Percentiles rank a stretch among this genome's conserved stretches.
These are phyloP conservation scores for Ambastaia sidthimunki DNA, from an alignment of 2,797 vertebrate species.

Conservation along the genomic window DNA sequence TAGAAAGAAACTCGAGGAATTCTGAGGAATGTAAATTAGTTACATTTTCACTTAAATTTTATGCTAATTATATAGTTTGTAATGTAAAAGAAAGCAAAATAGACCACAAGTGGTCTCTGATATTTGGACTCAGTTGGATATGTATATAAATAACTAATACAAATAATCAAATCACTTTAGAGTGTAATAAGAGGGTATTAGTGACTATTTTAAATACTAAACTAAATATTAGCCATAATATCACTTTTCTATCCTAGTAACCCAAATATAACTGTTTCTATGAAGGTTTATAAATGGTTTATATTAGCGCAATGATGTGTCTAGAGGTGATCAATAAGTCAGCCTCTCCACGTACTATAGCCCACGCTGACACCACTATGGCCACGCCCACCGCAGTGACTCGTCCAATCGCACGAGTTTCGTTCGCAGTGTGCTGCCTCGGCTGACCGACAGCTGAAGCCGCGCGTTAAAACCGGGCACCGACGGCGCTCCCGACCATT, in stretches of 20 bases:
- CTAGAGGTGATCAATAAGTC: conserved; percentile 29
- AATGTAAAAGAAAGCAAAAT: too few species aligned
- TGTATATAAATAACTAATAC: too few species aligned
- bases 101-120: too few species aligned
- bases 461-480: conserved; percentile 34
- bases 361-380: conserved; percentile 19
- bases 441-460: conserved; percentile 53
- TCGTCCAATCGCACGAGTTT: conserved; percentile 53
- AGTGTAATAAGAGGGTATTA: neutral
- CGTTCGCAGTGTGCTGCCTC: conserved; percentile 36
- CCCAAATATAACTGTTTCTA: neutral
- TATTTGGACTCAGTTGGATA: too few species aligned
- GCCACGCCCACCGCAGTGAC: conserved; percentile 38
- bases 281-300: neutral
- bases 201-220: neutral
- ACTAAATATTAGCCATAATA: neutral
- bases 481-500: conserved; percentile 12
- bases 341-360: neutral
- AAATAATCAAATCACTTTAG: too few species aligned
- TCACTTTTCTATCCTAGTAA: neutral
- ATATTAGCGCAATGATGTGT: neutral
- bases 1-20: too few species aligned
- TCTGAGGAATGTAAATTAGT: too few species aligned
- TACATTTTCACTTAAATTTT: too few species aligned
- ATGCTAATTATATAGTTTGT: too few species aligned